These are phyloP conservation scores for Chloroclysta siterata DNA, from an alignment of 2,888 invertebrate genomes.

Conservation along the genomic window DNA sequence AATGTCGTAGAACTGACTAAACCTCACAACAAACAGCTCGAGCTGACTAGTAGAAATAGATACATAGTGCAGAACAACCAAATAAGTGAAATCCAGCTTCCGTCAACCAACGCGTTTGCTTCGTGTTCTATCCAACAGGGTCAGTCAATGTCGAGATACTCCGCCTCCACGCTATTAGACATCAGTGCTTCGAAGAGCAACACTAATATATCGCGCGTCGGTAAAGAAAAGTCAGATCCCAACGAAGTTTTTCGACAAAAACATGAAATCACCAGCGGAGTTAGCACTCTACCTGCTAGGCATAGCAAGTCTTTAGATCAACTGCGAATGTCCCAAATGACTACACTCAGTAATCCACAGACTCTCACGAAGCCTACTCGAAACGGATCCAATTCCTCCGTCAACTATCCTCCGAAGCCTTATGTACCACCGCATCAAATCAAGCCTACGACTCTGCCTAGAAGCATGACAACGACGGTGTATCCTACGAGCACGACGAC, in stretches of 20 bases:
- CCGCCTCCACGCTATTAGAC: slow-evolving; percentile 84
- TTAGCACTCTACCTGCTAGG: slow-evolving; percentile 87
- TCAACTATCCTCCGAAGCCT: slow-evolving; percentile 78
- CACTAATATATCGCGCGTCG: slow-evolving; percentile 58
- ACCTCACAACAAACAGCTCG: slow-evolving; percentile 75
- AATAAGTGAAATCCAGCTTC: slow-evolving; percentile 81
- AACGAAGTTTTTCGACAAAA: slow-evolving; percentile 69
- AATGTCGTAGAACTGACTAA: slow-evolving; percentile 72
- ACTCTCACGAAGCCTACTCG: slow-evolving; percentile 65
- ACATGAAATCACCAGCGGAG: slow-evolving; percentile 76
- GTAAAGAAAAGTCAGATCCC: slow-evolving; percentile 63
- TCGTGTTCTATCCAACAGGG: slow-evolving; percentile 78
- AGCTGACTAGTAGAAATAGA: slow-evolving; percentile 78
- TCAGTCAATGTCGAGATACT: slow-evolving; percentile 83
- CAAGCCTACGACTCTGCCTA: slow-evolving; percentile 79
- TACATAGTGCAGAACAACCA: slow-evolving; percentile 83
- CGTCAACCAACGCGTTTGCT: slow-evolving; percentile 72
- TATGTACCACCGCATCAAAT: slow-evolving; percentile 72
- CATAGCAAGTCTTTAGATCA: slow-evolving; percentile 94
- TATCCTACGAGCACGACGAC: slow-evolving; percentile 77
- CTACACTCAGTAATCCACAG: slow-evolving; percentile 64
- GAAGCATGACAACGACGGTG: slow-evolving; percentile 78
- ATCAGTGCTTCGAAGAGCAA: slow-evolving; percentile 67
- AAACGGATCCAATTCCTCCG: slow-evolving; percentile 73
- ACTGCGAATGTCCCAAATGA: slow-evolving; percentile 84